Evolutionary conservation across 2,113 vertebrate genomes (phyloP), one percentile per base, ranked within the genome.

Genomic region (Macquaria australasica): DNA sequence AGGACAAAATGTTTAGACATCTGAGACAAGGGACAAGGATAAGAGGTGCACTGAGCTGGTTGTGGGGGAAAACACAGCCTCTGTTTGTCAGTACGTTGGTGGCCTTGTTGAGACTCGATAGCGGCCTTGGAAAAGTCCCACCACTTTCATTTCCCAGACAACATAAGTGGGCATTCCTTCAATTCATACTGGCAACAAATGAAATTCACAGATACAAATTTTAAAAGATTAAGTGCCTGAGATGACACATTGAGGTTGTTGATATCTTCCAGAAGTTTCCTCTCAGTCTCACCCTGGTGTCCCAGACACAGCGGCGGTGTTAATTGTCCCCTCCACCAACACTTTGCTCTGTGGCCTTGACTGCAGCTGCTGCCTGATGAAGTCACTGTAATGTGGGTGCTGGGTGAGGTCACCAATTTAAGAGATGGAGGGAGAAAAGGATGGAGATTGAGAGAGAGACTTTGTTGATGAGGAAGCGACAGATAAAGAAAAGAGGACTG

Each of bases 351-450:
- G 82, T 21, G 71, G 88, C 89, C 90, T 90, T 74, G 88, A 79
- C 62, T 86, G 83, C 90, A 93, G 91, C 90, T 91, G 91, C 75
- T 14, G 75, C 43, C 70, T 60, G 79, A 58, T 94, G 92, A 89
- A 85, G 87, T 93, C 92, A 91, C 79, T 37, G 66, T 5, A 63
- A 73, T 60, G 89, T 94, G 93, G 93, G 93, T 66, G 85, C 82
- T 73, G 84, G 89, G 71, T 91, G 91, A 91, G 87, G 68, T 91
- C 92, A 92, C 86, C 62, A 48, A 15, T 85, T 72, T 71, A 3
- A 75, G 72, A 81, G 62, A 87, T 39, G 58, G 37, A 80, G 56
- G 58, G 81, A 73, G 71, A 71, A 66, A 62, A 68, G 45, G 76
- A 82, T 56, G 72, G 82, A 84, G 81, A 79, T 66, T 39, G 66